Evolutionary conservation across 2,888 invertebrate genomes (phyloP), one percentile per base, ranked within the genome.

Genomic region (Portevinia maculata): DNA sequence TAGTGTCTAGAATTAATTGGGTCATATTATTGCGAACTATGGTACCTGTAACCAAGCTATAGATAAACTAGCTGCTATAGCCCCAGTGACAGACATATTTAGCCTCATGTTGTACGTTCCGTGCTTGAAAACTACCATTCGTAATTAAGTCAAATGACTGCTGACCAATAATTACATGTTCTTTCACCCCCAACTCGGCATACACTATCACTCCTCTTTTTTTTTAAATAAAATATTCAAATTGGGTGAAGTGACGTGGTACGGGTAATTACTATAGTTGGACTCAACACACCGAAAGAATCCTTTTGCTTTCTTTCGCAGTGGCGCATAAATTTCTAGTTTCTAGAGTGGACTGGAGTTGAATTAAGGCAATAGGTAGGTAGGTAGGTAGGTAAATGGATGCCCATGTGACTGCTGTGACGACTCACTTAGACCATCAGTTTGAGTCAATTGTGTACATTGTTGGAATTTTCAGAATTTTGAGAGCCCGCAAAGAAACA

Each of bases 201-300:
- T n/a, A 7, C 24, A 0, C 11, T 9, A 17, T 8, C 37, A 28
- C 21, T 32, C 19, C 39, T 55, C n/a, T n/a, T n/a, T n/a, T n/a
- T n/a, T n/a, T n/a, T n/a, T n/a, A n/a, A n/a, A n/a, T 19, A 50
- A 30, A 50, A 59, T 46, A 69, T 69, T 69, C 55, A 64, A 64
- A 64, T 52, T 15, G 17, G 17, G 7, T 11, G 48, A 44, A 19
- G 44, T 44, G 44, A 44, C n/a, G 8, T 44, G 28, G 11, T 7
- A 8, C 19, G 17, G 28, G 39, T 44, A 17, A 39, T 44, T 19
- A 59, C 30, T 0, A 34, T 24, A 2, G 24, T 17, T 17, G 15
- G 15, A 1, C 11, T 34, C 1, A 3, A n/a, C 50, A 64, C 64
- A 64, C 64, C 24, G 64, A 1, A 37, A 64, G 8, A 37, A 39